A percentile compares a stretch with the other conserved stretches of the same genome.
Conservation (phyloP, 2,888 invertebrate genomes). For the Euphydryas editha region DNA sequence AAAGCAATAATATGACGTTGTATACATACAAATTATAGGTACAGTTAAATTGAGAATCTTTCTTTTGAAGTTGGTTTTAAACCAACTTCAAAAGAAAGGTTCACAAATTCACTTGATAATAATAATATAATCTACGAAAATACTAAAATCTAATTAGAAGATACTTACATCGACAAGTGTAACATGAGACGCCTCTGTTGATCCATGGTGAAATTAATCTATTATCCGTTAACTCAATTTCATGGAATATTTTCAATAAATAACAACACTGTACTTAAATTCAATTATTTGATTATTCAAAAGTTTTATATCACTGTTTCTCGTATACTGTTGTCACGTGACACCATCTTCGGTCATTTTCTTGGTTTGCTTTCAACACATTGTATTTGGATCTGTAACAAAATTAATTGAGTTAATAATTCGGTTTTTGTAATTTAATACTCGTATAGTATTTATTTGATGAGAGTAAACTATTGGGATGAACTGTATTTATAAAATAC, state of each 20-base stretch:
- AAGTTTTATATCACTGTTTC: conserved; percentile 39
- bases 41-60: too few relatives aligned
- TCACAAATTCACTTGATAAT: too few relatives aligned
- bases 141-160: conserved; percentile 18
- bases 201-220: conserved; percentile 29
- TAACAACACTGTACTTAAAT: conserved; percentile 14
- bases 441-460: too few relatives aligned
- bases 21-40: too few relatives aligned
- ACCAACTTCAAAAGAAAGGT: too few relatives aligned
- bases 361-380: conserved; percentile 38
- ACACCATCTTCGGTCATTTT: conserved; percentile 61
- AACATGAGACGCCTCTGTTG: conserved; percentile 59
- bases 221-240: not conserved
- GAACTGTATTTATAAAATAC: too few relatives aligned
- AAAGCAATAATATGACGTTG: too few relatives aligned
- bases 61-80: too few relatives aligned
- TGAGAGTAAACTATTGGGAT: not conserved
- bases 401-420: too few relatives aligned
- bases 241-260: conserved; percentile 22
- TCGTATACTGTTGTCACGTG: conserved; percentile 53
- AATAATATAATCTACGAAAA: not conserved
- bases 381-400: conserved; percentile 56
- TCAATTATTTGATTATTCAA: conserved; percentile 29
- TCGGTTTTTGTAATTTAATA: too few relatives aligned
- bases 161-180: conserved; percentile 70